Percentiles rank a stretch among this genome's conserved stretches.
Conservation (phyloP, 2,113 vertebrate genomes). For the western clawed frog (Xenopus tropicalis) region DNA sequence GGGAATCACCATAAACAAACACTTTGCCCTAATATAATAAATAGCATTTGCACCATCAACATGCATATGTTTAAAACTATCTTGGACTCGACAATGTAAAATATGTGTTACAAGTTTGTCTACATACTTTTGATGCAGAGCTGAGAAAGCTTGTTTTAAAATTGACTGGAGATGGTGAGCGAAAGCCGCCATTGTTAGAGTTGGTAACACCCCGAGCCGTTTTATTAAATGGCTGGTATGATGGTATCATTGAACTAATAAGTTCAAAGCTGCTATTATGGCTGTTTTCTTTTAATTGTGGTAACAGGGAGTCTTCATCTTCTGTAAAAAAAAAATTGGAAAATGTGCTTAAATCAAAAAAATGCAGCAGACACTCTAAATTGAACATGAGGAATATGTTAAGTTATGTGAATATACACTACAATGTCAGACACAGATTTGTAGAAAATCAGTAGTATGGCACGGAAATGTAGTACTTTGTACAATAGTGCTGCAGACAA, state of each 20-base stretch:
- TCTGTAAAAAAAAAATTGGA: constrained; percentile 61
- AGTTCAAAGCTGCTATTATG: constrained; percentile 97
- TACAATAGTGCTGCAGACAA: too few species aligned
- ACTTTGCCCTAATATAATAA: too few species aligned
- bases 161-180: constrained; percentile 88
- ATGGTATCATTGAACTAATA: constrained; percentile 88
- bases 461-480: too few species aligned
- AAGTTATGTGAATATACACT: too few species aligned
- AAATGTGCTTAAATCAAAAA: constrained; percentile 27
- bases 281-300: constrained; percentile 84
- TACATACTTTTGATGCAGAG: constrained; percentile 85
- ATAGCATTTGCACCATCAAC: too few species aligned
- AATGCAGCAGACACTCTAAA: background rate
- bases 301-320: constrained; percentile 78
- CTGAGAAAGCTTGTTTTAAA: constrained; percentile 86
- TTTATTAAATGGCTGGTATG: constrained; percentile 87
- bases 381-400: background rate
- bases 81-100: too few species aligned
- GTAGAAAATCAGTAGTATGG: too few species aligned
- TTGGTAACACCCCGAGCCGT: constrained; percentile 61
- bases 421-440: too few species aligned
- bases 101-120: too few species aligned
- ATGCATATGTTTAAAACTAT: too few species aligned
- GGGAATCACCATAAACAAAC: too few species aligned
- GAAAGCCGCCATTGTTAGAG: constrained; percentile 63